phyloP scores from a whole-genome alignment of 2,113 vertebrate species.

The Megaptera novaeangliae region DNA sequence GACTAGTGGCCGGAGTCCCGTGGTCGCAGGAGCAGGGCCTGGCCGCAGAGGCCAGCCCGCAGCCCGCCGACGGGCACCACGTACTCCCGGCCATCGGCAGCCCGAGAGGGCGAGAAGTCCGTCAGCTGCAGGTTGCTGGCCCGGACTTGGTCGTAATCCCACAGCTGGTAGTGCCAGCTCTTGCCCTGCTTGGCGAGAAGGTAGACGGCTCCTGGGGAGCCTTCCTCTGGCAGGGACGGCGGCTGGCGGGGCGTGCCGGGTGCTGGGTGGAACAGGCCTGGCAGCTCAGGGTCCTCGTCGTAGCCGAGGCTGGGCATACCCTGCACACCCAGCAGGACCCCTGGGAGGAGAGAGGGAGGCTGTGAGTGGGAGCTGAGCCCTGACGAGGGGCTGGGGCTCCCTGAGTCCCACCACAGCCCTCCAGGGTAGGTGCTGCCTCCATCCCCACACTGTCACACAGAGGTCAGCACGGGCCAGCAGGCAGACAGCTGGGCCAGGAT shows the following conservation, averaged over 20 bases:
- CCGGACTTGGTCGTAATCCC: slow-evolving; percentile 81
- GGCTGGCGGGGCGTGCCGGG: neutral
- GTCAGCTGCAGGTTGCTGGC: slow-evolving; percentile 89
- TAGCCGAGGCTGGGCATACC: neutral
- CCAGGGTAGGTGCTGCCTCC: neutral
- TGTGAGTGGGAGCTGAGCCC: neutral
- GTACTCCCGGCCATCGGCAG: slow-evolving; percentile 80
- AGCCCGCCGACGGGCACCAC: slow-evolving; percentile 87
- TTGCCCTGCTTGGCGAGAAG: slow-evolving; percentile 89
- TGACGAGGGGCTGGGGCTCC: neutral
- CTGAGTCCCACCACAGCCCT: neutral
- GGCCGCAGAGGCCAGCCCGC: slow-evolving; percentile 85
- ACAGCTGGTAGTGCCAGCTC: slow-evolving; percentile 90
- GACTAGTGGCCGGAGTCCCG: neutral
- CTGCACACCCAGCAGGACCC: slow-evolving; percentile 72
- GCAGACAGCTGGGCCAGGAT: neutral
- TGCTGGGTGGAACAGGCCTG: slow-evolving; percentile 67
- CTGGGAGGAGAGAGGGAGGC: slow-evolving; percentile 1
- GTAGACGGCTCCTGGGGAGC: neutral
- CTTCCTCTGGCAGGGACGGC: slow-evolving; percentile 30
- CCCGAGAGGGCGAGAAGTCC: slow-evolving; percentile 84
- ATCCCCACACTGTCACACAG: no score
- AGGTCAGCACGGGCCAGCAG: neutral
- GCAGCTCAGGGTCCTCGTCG: slow-evolving; percentile 63
- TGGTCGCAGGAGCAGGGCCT: slow-evolving; percentile 83